phyloP scores from a whole-genome alignment of 2,113 vertebrate species.

The Lethenteron camtschaticum region DNA sequence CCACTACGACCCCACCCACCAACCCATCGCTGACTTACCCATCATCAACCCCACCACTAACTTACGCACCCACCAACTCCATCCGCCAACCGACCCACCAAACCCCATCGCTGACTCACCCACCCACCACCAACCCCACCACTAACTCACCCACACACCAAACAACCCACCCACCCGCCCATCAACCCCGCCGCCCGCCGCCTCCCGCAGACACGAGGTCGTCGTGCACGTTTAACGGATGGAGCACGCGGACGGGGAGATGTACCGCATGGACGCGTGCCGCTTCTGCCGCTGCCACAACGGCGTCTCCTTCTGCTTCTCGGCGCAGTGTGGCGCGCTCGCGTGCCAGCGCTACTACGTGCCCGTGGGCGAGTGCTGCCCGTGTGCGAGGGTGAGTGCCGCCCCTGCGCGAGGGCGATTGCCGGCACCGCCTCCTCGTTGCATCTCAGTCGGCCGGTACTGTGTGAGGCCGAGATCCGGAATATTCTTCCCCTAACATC shows the following conservation, averaged over 20 bases:
- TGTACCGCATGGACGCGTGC: slow-evolving; percentile 2
- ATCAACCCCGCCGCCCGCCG: not conserved
- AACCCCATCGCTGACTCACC: no score
- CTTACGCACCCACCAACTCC: no score
- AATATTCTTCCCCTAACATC: no score
- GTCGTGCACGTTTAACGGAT: slow-evolving; percentile 1
- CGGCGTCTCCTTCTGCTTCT: slow-evolving; percentile 4
- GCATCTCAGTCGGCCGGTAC: no score
- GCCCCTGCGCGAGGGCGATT: not conserved
- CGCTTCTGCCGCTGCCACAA: not conserved
- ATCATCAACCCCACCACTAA: no score
- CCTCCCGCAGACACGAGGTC: not conserved
- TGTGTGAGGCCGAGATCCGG: no score
- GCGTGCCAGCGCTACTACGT: not conserved
- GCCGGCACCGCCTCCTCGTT: not conserved
- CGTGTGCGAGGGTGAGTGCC: not conserved
- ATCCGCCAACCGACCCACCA: no score
- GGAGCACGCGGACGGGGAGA: not conserved
- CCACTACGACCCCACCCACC: no score
- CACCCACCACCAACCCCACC: no score
- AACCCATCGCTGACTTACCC: no score
- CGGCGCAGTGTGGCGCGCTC: not conserved
- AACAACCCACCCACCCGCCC: no score
- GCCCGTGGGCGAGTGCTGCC: slow-evolving; percentile 1
- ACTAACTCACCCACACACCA: no score